Evolutionary conservation across 2,888 invertebrate genomes (phyloP), one percentile per base, ranked within the genome.

Genomic region (Catocala sponsa): DNA sequence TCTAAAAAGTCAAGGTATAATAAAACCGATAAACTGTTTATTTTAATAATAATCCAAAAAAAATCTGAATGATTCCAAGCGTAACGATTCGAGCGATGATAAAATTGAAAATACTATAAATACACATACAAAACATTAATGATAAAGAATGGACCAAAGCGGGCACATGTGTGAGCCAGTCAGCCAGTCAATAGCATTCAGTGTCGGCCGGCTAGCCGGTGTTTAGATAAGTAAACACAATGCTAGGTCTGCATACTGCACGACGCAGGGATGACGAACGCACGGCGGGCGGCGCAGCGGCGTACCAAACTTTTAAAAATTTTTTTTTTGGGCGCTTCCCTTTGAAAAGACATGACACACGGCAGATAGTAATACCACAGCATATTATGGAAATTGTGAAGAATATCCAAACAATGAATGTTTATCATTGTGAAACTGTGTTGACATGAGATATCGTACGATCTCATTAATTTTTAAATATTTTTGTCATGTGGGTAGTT

Each of bases 171-270:
- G 49, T 35, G 42, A 33, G 43, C 56, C 53, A 53, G 56, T 57
- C 50, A 51, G 15, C 32, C 32, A 44, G 52, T 55, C 57, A 62
- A 65, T 63, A 66, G 63, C 63, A 63, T 76, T 80, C 70, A 78
- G 71, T 68, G 66, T 63, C 58, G 64, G 63, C 68, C 71, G 64
- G 75, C 81, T 74, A 76, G 75, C 71, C 73, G 73, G 70, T 88
- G 88, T 91, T 91, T 89, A 91, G 89, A 89, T 90, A 91, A 90
- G 88, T 82, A 85, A 86, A 87, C 68, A 75, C 76, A 75, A 70
- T 75, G 63, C 70, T 50, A 44, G 49, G 35, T 51, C 15, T 55
- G 54, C 55, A 55, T 59, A 68, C 78, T 60, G 47, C 55, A 55
- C 46, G 13, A 13, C 7, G 5, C 61, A 52, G 51, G 25, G 47